Evolutionary conservation across 2,888 invertebrate species (phyloP).

Genomic region (Caenorhabditis angaria): DNA sequence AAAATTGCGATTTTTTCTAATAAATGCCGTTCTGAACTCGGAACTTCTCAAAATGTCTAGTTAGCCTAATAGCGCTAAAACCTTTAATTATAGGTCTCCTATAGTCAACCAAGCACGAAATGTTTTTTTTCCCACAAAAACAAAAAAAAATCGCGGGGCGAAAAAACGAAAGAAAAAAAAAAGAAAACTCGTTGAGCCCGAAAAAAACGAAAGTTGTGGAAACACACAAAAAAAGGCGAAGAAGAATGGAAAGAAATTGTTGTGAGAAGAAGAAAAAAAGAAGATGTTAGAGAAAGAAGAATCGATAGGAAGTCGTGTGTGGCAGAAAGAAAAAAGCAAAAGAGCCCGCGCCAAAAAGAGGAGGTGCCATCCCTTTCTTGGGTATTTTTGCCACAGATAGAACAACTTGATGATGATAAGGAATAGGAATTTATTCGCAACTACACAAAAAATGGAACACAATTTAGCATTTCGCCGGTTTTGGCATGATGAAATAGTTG

Average conservation of each 20-base stretch:
- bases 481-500: conserved; percentile 25
- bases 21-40: no score
- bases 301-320: conserved; percentile 3
- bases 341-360: conserved; percentile 10
- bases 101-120: no score
- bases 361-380: neutral
- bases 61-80: no score
- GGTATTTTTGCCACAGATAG: neutral
- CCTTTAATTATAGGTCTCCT: no score
- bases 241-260: conserved; percentile 12
- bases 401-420: conserved; percentile 16
- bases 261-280: conserved; percentile 10
- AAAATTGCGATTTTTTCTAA: no score
- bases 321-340: conserved; percentile 11
- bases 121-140: conserved; percentile 1
- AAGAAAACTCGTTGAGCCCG: no score
- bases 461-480: conserved; percentile 23
- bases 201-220: conserved; percentile 8
- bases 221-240: conserved; percentile 5
- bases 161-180: neutral
- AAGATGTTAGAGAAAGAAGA: conserved; percentile 8
- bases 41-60: no score
- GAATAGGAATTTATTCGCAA: neutral
- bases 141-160: neutral
- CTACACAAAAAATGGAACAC: neutral